phyloP scores from a whole-genome alignment of 2,113 vertebrate species.

The Acanthochromis polyacanthus region DNA sequence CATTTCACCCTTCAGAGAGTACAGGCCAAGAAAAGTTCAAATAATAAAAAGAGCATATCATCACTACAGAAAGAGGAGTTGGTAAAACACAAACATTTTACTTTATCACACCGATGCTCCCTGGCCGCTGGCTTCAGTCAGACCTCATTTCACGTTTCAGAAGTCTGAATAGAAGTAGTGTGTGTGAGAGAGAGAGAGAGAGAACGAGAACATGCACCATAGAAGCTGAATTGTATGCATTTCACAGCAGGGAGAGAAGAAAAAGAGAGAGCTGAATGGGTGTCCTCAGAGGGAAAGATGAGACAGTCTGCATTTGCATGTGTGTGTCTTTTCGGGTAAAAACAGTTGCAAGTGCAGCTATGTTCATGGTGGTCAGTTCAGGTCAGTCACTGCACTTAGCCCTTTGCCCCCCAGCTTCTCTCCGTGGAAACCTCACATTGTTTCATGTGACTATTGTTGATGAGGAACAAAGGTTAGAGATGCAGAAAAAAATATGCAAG shows the following conservation, averaged over 20 bases:
- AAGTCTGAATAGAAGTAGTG: constrained; percentile 38
- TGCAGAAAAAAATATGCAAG: not conserved
- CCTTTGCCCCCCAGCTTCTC: not conserved
- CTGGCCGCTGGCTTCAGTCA: constrained; percentile 54
- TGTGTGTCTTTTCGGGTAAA: constrained; percentile 16
- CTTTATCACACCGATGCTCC: constrained; percentile 34
- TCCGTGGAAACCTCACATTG: not conserved
- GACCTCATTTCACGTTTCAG: constrained; percentile 67
- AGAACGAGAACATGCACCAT: not conserved
- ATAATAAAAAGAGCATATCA: constrained; percentile 8
- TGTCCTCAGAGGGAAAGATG: constrained; percentile 45
- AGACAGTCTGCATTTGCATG: constrained; percentile 42
- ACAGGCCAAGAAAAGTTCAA: not conserved
- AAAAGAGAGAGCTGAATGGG: constrained; percentile 1
- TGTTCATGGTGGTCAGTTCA: constrained; percentile 15
- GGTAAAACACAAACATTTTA: constrained; percentile 43
- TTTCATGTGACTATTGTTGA: not conserved
- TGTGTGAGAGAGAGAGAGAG: not conserved
- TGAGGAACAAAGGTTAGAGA: not conserved
- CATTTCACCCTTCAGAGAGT: not conserved
- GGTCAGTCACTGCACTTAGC: constrained; percentile 4
- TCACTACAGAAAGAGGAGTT: not conserved
- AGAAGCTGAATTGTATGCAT: constrained; percentile 35
- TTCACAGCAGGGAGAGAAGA: constrained; percentile 38
- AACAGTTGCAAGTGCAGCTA: not conserved